These are phyloP conservation scores for Dolomedes plantarius DNA, from an alignment of 2,888 invertebrate species.

Conservation along the genomic window DNA sequence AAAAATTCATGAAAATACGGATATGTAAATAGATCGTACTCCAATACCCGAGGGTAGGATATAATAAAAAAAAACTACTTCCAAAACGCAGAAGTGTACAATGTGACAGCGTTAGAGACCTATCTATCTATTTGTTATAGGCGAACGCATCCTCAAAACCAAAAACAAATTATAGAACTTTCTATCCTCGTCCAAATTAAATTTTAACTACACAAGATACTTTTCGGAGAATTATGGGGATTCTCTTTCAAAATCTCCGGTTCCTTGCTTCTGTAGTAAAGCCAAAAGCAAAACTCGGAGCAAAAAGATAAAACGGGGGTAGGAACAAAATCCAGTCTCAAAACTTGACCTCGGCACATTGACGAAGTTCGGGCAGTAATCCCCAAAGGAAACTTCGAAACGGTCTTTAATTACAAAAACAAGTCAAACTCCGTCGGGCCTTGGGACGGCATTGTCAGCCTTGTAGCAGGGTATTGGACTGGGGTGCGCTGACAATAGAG, in stretches of 20 bases:
- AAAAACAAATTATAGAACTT: too few relatives aligned
- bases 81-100: too few relatives aligned
- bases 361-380: constrained; percentile 50
- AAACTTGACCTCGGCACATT: constrained; percentile 62
- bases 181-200: too few relatives aligned
- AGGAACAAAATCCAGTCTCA: constrained; percentile 24
- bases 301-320: background rate
- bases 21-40: too few relatives aligned
- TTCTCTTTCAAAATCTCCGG: background rate
- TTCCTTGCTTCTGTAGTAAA: background rate
- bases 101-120: too few relatives aligned
- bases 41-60: too few relatives aligned
- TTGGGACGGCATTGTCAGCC: constrained; percentile 29
- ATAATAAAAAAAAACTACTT: too few relatives aligned
- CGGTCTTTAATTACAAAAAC: constrained; percentile 64
- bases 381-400: constrained; percentile 39
- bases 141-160: too few relatives aligned
- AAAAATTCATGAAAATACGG: too few relatives aligned
- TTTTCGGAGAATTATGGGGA: background rate
- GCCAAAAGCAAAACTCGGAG: background rate
- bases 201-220: background rate
- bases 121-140: too few relatives aligned
- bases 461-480: constrained; percentile 39
- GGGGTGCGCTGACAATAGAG: constrained; percentile 31
- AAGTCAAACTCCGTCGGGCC: constrained; percentile 21